Evolutionary conservation across 2,888 invertebrate genomes (phyloP).

Genomic region (Masnerella sp.): DNA sequence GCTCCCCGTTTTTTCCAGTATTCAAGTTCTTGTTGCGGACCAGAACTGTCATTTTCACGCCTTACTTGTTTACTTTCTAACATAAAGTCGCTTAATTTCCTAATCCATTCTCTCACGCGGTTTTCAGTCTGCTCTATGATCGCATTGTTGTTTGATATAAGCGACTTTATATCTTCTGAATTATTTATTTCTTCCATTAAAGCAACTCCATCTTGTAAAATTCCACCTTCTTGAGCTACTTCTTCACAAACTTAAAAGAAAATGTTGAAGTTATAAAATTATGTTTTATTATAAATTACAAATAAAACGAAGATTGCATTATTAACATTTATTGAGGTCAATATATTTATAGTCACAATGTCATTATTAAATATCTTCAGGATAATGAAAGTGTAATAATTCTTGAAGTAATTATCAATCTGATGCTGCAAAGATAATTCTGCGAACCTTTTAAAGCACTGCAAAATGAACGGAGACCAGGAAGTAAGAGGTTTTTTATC

Average conservation of each 20-base stretch:
- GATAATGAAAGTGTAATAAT: too few species aligned
- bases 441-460: constrained; percentile 88
- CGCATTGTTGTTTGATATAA: constrained; percentile 81
- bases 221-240: constrained; percentile 87
- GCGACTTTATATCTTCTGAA: constrained; percentile 84
- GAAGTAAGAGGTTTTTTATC: constrained; percentile 89
- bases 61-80: constrained; percentile 95
- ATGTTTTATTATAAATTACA: too few species aligned
- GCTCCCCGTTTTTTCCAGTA: constrained; percentile 98
- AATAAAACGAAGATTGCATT: constrained; percentile 3
- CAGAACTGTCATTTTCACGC: constrained; percentile 93
- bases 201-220: constrained; percentile 86
- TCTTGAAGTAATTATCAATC: too few species aligned
- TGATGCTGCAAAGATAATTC: constrained; percentile 5
- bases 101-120: constrained; percentile 88
- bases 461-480: constrained; percentile 91
- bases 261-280: too few species aligned
- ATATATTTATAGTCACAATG: too few species aligned
- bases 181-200: constrained; percentile 82
- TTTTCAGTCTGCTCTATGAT: constrained; percentile 83
- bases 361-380: too few species aligned
- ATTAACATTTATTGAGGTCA: not conserved
- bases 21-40: constrained; percentile 96
- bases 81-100: constrained; percentile 86
- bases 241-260: constrained; percentile 86